phyloP scores from a whole-genome alignment of 2,113 vertebrate genomes.

The Anhinga anhinga region DNA sequence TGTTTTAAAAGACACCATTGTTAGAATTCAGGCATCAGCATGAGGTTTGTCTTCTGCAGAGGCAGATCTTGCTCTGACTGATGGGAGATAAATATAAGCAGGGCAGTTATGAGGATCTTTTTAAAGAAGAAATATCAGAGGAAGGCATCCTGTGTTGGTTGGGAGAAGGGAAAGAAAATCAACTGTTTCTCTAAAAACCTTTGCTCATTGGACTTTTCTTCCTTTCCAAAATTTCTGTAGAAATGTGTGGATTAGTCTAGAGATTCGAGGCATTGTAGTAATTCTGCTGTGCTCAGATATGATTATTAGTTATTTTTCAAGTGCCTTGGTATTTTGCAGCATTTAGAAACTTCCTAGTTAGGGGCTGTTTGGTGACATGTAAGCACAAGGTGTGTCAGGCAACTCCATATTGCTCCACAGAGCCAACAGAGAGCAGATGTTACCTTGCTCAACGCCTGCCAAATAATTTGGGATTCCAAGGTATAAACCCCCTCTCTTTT shows the following conservation, averaged over 20 bases:
- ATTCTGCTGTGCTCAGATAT: not conserved
- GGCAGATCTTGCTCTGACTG: not conserved
- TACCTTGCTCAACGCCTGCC: slow-evolving; percentile 17
- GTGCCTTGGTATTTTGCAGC: not conserved
- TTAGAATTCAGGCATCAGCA: not conserved
- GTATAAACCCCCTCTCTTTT: not conserved
- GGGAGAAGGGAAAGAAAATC: not conserved
- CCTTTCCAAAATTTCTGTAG: not conserved
- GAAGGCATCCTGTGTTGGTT: not conserved
- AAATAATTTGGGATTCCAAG: slow-evolving; percentile 28
- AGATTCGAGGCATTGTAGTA: not conserved
- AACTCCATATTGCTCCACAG: not conserved
- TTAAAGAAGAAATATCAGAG: not conserved
- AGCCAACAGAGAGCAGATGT: not conserved
- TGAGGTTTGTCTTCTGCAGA: not conserved
- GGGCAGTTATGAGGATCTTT: not conserved
- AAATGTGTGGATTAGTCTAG: not conserved
- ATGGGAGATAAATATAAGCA: not conserved
- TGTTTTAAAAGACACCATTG: not conserved
- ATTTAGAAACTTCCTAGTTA: not conserved
- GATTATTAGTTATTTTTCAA: not conserved
- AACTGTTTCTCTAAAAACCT: not conserved
- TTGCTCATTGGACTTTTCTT: not conserved
- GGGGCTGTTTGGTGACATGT: not conserved
- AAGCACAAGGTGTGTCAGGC: not conserved